Percentiles rank a stretch among this genome's conserved stretches.
phyloP scores from a whole-genome alignment of 2,888 invertebrate species.

The Automeris io region DNA sequence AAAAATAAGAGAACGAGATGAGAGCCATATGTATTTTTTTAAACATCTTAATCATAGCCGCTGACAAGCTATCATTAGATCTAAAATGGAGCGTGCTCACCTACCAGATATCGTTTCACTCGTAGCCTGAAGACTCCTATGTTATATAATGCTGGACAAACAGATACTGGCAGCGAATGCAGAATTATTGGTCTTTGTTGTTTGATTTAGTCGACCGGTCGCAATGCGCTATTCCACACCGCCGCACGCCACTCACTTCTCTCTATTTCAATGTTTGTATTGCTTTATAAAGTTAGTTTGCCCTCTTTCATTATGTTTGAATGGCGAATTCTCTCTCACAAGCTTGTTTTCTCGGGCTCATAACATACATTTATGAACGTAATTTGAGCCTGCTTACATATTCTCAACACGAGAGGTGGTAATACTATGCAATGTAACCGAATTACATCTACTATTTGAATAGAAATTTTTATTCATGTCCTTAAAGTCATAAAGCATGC shows the following conservation, averaged over 20 bases:
- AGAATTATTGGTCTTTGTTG: conserved; percentile 51
- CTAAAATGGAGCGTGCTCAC: no score
- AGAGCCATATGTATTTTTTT: no score
- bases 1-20: no score
- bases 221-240: conserved; percentile 38
- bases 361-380: conserved; percentile 17
- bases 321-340: conserved; percentile 16
- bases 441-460: no score
- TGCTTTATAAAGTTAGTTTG: conserved; percentile 22
- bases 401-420: conserved; percentile 9
- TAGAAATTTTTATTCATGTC: no score
- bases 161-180: conserved; percentile 33
- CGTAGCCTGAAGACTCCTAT: no score
- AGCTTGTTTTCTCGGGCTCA: conserved; percentile 13
- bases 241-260: conserved; percentile 21
- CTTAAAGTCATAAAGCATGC: no score
- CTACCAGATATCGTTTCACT: no score
- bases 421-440: conserved; percentile 5
- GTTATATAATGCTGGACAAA: conserved; percentile 5
- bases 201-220: conserved; percentile 59
- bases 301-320: conserved; percentile 22
- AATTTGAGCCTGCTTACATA: conserved; percentile 10
- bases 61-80: no score
- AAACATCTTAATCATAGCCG: no score
- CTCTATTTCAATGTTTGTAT: conserved; percentile 19